These are phyloP conservation scores for Enteromius viviparus DNA, from an alignment of 2,797 vertebrate genomes.

Conservation along the genomic window DNA sequence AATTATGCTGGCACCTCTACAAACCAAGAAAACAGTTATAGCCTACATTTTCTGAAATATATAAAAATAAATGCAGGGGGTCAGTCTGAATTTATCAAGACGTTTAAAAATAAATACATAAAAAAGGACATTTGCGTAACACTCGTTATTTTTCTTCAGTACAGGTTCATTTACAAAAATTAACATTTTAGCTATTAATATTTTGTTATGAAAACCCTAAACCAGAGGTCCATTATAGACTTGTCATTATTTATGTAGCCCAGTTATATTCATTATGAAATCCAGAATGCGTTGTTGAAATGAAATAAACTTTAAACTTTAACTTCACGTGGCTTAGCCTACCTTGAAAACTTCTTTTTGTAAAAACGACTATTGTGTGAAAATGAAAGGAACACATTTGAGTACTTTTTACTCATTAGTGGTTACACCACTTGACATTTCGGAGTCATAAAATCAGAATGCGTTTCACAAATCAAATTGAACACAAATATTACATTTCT, in stretches of 20 bases:
- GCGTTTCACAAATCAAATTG: no score
- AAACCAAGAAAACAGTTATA: conserved; percentile 3
- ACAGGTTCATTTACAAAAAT: not conserved
- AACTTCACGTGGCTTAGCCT: not conserved
- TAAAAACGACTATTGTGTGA: not conserved
- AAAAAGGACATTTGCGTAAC: not conserved
- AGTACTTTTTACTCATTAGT: not conserved
- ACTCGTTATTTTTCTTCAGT: not conserved
- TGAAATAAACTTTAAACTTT: conserved; percentile 22
- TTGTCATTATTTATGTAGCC: not conserved
- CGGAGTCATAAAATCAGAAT: not conserved
- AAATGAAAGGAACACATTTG: not conserved
- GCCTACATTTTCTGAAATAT: not conserved
- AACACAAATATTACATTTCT: not conserved
- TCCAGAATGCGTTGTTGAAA: conserved; percentile 44
- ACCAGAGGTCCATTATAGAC: not conserved
- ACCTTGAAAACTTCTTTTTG: not conserved
- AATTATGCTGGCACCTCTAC: not conserved
- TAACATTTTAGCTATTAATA: not conserved
- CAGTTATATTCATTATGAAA: not conserved
- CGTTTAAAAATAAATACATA: not conserved
- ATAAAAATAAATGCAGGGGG: not conserved
- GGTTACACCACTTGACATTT: not conserved
- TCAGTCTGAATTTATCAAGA: not conserved
- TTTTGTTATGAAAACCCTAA: not conserved